phyloP scores from a whole-genome alignment of 2,113 vertebrate species.

The Orthonyx spaldingii region DNA sequence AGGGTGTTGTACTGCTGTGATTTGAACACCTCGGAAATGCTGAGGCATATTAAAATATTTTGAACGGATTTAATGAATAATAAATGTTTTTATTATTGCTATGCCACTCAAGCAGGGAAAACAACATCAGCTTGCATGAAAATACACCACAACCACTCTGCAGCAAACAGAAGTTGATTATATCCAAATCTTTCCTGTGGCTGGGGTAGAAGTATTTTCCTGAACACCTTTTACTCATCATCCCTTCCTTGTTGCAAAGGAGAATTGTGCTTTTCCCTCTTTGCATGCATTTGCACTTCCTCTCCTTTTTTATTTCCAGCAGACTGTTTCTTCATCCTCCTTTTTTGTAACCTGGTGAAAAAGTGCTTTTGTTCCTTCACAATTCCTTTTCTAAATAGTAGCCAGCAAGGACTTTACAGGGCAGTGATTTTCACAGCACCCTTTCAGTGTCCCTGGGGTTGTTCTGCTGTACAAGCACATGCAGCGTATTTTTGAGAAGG shows the following conservation, averaged over 20 bases:
- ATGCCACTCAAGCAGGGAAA: background rate
- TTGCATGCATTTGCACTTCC: background rate
- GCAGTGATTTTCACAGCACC: background rate
- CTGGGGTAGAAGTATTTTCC: background rate
- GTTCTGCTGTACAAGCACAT: background rate
- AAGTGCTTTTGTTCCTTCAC: background rate
- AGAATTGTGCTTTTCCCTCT: background rate
- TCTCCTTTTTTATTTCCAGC: background rate
- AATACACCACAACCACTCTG: background rate
- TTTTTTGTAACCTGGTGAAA: background rate
- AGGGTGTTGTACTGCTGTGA: background rate
- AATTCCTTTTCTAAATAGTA: background rate
- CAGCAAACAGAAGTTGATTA: background rate
- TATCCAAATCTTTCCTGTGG: background rate
- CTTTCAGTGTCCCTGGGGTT: background rate
- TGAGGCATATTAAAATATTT: background rate
- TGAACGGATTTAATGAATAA: conserved; percentile 40
- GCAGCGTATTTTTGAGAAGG: background rate
- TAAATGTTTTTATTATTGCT: conserved; percentile 37
- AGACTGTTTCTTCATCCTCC: background rate
- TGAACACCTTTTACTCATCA: background rate
- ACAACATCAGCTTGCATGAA: background rate
- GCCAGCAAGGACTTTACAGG: background rate
- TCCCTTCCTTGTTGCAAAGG: background rate
- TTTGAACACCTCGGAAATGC: background rate